Evolutionary conservation across 2,888 invertebrate species (phyloP), one percentile per base, ranked within the genome.

Genomic region (Stegana nigrithorax): DNA sequence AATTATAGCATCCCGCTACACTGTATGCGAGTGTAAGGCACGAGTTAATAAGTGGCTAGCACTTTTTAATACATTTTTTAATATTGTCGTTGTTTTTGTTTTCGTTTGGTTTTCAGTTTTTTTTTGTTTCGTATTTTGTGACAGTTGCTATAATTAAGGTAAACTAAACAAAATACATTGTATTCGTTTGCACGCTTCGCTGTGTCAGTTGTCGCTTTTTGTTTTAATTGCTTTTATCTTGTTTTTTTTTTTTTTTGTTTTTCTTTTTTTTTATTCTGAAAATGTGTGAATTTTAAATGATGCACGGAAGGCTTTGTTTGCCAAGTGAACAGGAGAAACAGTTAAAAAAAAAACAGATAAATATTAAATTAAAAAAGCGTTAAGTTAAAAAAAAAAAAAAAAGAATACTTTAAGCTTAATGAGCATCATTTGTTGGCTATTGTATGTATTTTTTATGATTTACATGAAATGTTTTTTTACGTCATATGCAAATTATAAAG

Each of bases 401-500:
- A 32, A 19, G 23, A 47, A 47, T 12, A 23, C n/a, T 23, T 10
- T 23, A 47, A 47, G 25, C n/a, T 21, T 47, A 47, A 47, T 47
- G 47, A 47, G 47, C 47, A 23, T 47, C 47, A 47, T 47, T 47
- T 47, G 47, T 47, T 47, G 25, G 23, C 23, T 47, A 47, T 25
- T 47, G 47, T 47, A 23, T 23, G 12, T 47, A 12, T 4, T 2
- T n/a, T 39, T 21, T 17, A 12, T 47, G 47, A 47, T 47, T 47
- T 47, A 47, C 25, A 23, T 47, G 21, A 23, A 23, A 21, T 17
- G 5, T 47, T 17, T 47, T 47, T 47, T 47, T 47, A 23, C 25
- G 47, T n/a, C 47, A 21, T 47, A 47, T 47, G 47, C 47, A 47
- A 47, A 47, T 47, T 47, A 47, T 47, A 23, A 23, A 39, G n/a